phyloP scores from a whole-genome alignment of 2,888 invertebrate genomes.

The Pomacea canaliculata region DNA sequence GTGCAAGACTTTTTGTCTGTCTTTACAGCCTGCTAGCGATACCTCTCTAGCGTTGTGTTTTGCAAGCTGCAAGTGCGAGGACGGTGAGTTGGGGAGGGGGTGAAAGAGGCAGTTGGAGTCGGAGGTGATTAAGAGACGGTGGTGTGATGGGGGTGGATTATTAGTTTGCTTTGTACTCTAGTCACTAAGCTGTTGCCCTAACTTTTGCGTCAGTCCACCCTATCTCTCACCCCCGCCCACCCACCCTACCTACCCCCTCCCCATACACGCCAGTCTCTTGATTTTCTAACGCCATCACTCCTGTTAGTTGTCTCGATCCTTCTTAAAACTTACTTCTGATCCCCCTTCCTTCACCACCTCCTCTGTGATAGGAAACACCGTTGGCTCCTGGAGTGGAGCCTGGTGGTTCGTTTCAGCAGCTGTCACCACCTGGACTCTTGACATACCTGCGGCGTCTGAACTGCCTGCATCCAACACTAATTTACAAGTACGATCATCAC shows the following conservation, averaged over 20 bases:
- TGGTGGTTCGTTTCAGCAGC: slow-evolving; percentile 23
- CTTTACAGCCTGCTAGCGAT: slow-evolving; percentile 1
- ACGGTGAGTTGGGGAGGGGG: not conserved
- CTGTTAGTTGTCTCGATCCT: not conserved
- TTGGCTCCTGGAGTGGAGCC: not conserved
- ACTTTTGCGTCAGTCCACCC: not conserved
- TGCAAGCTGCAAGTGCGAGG: slow-evolving; percentile 15
- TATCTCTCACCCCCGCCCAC: not conserved
- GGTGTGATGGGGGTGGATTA: not conserved
- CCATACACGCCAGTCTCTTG: not conserved
- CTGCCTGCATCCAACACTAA: slow-evolving; percentile 39
- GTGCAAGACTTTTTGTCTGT: not conserved
- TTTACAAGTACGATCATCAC: slow-evolving; percentile 22
- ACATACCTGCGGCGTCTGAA: slow-evolving; percentile 32
- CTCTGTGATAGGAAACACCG: not conserved
- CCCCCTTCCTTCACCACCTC: not conserved
- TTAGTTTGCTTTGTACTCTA: slow-evolving; percentile 16
- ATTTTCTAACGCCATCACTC: not conserved
- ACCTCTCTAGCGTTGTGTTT: not conserved
- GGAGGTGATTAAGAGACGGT: not conserved
- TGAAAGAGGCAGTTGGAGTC: slow-evolving; percentile 11
- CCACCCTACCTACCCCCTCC: not conserved
- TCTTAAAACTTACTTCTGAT: not conserved
- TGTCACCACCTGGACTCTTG: slow-evolving; percentile 46
- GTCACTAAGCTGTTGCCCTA: not conserved